These are phyloP conservation scores for Proteles cristata DNA, from an alignment of 2,113 vertebrate genomes.

Conservation along the genomic window DNA sequence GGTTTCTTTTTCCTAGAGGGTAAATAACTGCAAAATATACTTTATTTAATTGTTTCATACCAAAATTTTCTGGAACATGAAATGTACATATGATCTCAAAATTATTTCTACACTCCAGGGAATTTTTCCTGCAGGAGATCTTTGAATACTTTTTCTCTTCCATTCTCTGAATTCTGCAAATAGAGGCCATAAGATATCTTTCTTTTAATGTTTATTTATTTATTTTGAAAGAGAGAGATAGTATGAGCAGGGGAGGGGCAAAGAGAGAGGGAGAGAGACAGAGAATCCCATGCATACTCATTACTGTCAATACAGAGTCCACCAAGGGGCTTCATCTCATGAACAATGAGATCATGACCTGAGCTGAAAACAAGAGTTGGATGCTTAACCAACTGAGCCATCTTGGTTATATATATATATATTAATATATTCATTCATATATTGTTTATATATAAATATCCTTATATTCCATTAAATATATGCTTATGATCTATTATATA, in stretches of 20 bases:
- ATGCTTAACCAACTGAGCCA: no score
- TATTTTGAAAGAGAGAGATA: no score
- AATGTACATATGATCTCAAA: background rate
- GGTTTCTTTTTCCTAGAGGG: background rate
- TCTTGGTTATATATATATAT: no score
- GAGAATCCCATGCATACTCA: no score
- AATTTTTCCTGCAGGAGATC: background rate
- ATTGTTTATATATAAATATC: background rate
- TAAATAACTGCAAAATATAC: background rate
- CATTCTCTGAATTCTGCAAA: background rate
- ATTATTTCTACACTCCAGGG: background rate
- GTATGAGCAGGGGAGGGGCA: no score
- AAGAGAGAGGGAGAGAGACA: no score
- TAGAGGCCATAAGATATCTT: background rate
- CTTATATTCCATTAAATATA: background rate
- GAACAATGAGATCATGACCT: no score
- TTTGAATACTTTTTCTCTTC: background rate
- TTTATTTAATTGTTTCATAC: background rate
- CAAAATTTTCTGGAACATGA: background rate
- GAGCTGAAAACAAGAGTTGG: no score
- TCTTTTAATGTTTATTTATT: no score
- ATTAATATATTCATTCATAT: no score
- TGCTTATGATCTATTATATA: background rate
- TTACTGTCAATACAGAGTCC: no score
- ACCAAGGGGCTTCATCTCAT: no score